A percentile compares a stretch with the other conserved stretches of the same genome.
Conservation (phyloP, 2,113 vertebrate species). For the Heliornis fulica region DNA sequence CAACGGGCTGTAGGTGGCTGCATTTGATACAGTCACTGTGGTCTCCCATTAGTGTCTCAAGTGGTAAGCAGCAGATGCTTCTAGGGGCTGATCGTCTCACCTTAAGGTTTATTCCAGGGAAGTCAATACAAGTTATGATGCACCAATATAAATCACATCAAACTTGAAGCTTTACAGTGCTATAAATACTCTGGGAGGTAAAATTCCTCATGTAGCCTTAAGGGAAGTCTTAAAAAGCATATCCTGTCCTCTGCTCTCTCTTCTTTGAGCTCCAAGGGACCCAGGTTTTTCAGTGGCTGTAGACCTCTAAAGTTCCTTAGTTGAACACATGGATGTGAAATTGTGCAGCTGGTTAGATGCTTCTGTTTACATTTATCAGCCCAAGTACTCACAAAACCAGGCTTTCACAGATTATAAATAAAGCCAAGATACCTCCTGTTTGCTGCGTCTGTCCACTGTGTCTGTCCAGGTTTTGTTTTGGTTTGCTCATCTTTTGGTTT, state of each 20-base stretch:
- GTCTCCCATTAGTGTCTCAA: neutral
- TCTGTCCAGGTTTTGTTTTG: neutral
- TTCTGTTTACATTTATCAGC: neutral
- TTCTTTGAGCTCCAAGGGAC: neutral
- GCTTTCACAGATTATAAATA: neutral
- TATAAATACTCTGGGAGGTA: neutral
- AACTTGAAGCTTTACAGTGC: neutral
- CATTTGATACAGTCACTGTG: neutral
- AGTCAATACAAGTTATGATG: neutral
- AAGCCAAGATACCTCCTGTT: neutral
- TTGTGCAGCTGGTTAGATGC: neutral
- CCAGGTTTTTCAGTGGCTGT: neutral
- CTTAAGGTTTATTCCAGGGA: neutral
- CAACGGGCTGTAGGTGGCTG: constrained; percentile 24
- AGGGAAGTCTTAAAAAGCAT: neutral
- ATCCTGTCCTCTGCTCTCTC: neutral
- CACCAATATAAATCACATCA: neutral
- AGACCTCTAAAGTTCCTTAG: neutral
- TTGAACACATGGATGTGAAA: neutral
- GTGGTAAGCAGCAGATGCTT: constrained; percentile 13
- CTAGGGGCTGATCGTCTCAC: constrained; percentile 25
- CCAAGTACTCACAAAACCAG: neutral
- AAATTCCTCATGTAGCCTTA: neutral
- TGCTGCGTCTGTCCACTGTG: neutral
- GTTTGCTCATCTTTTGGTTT: neutral